phyloP scores from a whole-genome alignment of 2,888 invertebrate genomes.

The Drosophila engyochracea region DNA sequence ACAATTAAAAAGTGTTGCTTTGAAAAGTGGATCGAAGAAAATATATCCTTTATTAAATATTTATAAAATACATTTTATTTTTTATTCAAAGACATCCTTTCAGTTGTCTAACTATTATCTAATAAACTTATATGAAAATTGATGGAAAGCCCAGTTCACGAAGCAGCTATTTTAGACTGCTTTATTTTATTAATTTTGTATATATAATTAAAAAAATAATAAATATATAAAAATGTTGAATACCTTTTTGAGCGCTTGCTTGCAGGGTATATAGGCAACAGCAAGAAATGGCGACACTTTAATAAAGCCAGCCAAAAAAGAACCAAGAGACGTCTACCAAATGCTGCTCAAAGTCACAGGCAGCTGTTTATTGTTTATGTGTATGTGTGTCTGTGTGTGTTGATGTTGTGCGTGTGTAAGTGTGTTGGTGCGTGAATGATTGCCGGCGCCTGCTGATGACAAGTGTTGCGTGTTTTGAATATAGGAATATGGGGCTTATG shows the following conservation, averaged over 20 bases:
- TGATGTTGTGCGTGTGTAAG: background rate
- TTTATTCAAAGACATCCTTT: background rate
- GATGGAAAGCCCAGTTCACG: background rate
- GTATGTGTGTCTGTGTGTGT: conserved; percentile 5
- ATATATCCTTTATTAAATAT: conserved; percentile 5
- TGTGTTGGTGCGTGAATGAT: conserved; percentile 63
- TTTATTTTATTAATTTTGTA: background rate
- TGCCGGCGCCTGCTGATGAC: conserved; percentile 76
- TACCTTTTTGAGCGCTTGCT: background rate
- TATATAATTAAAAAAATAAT: background rate
- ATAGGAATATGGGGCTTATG: conserved; percentile 55
- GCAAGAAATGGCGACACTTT: conserved; percentile 44
- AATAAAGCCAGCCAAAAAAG: conserved; percentile 44
- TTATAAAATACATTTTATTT: background rate
- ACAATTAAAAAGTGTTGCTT: conserved; percentile 3
- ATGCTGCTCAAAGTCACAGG: conserved; percentile 27
- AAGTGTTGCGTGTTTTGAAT: conserved; percentile 81
- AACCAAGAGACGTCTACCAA: conserved; percentile 39
- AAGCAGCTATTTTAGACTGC: background rate
- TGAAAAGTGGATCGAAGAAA: background rate
- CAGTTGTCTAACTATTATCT: background rate
- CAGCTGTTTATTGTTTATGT: conserved; percentile 56
- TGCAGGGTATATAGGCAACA: conserved; percentile 28
- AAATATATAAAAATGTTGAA: background rate
- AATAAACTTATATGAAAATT: background rate